Conservation (phyloP, 2,888 invertebrate species). For the Cataglyphis cursor region DNA sequence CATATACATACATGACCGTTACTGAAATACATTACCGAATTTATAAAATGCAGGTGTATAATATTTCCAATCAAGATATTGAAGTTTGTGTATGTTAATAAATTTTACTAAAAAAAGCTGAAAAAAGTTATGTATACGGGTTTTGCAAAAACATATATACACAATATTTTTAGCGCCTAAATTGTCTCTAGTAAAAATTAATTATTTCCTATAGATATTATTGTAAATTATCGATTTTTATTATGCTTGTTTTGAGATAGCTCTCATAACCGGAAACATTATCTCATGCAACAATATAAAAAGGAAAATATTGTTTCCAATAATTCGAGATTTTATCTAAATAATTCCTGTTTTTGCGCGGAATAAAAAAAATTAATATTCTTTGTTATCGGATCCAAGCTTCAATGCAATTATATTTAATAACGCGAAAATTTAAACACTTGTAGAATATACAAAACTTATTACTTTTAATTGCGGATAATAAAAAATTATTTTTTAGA, state of each 20-base stretch:
- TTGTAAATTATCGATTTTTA: neutral
- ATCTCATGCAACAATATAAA: neutral
- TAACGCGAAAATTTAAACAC: neutral
- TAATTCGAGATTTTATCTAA: slow-evolving; percentile 11
- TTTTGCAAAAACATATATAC: neutral
- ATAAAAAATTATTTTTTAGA: neutral
- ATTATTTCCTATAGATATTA: neutral
- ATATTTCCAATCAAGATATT: neutral
- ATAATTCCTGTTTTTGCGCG: neutral
- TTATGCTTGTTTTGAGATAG: neutral
- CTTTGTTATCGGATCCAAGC: neutral
- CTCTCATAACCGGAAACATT: neutral
- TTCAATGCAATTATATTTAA: neutral
- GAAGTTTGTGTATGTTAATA: neutral
- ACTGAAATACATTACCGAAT: neutral
- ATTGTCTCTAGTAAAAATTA: neutral
- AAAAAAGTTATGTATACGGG: neutral
- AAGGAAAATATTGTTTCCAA: neutral
- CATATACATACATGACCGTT: neutral
- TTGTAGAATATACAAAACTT: neutral
- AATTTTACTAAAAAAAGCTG: neutral
- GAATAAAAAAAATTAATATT: slow-evolving; percentile 4
- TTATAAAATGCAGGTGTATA: neutral
- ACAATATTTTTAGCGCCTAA: neutral
- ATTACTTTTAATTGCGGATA: neutral